Base-by-base conservation (phyloP, 2,113 vertebrate species). In the Boulengerochromis microlepis region DNA sequence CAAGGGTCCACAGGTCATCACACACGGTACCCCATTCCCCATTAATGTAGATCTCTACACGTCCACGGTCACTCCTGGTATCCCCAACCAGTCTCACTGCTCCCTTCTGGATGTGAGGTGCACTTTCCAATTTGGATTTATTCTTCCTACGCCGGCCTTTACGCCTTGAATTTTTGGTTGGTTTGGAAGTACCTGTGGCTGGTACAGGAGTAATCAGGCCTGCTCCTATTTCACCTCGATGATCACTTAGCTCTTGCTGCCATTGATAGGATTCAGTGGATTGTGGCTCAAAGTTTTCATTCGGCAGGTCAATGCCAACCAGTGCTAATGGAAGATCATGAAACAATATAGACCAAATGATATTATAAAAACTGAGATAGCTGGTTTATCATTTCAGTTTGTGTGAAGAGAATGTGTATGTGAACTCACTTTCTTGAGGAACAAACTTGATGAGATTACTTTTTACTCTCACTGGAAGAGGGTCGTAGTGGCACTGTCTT, bases 1-100 rank as follows among this genome's bases (percentile, higher is more conserved):
- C 45, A 3, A 5, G 33, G 82, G 91, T 94, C 98, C 98, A 99
- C 4, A 97, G 94, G 2, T 99, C 98, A 0, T 99, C 98, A 1
- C 98, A 99, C 38, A 99, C 97, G 0, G 98, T 99, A 59, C 98
- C 98, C 98, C 98, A 99, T 50, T 96, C 78, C 0, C 97, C 96
- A 0, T 94, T 81, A 2, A 94, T 80, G 18, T 97, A 98, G 33
- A 99, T 78, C 94, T 99, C 98, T 81, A 99, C 97, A 2, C 98
- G 94, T 8, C 98, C 98, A 0, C 87, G 91, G 92, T 96, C 96
- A 0, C 47, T 40, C 0, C 80, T 93, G 10, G 94, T 90, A 0
- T 95, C 93, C 3, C 95, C 95, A 38, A 92, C 96, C 93, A 99
- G 94, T 89, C 98, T 96, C 85, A 98, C 96, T 0, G 94, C 84